A percentile compares a stretch with the other conserved stretches of the same genome.
These are phyloP conservation scores for Drosophila virilis DNA, from an alignment of 1,140 invertebrate genomes.

Conservation along the genomic window DNA sequence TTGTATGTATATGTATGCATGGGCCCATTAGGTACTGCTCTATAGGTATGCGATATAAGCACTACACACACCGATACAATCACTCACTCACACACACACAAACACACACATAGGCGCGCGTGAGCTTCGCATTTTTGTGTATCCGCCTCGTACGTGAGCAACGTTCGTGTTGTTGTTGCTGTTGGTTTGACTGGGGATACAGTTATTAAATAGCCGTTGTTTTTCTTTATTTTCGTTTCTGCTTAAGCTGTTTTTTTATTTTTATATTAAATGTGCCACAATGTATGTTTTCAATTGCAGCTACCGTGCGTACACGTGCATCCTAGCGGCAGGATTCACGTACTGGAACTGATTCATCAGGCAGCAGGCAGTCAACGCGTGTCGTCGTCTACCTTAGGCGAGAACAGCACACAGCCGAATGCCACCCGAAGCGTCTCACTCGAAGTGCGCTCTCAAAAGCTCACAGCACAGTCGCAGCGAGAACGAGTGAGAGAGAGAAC, in stretches of 20 bases:
- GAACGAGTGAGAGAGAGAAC: background rate
- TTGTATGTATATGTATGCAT: constrained; percentile 57
- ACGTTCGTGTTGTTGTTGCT: constrained; percentile 48
- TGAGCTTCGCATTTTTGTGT: constrained; percentile 63
- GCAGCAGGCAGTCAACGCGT: constrained; percentile 19
- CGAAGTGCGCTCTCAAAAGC: background rate
- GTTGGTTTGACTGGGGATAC: constrained; percentile 59
- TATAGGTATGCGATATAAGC: constrained; percentile 61
- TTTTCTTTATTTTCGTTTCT: constrained; percentile 36
- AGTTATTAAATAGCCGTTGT: constrained; percentile 76
- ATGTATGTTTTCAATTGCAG: constrained; percentile 47
- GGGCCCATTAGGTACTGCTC: constrained; percentile 71
- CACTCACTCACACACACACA: constrained; percentile 24
- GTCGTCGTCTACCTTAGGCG: constrained; percentile 14
- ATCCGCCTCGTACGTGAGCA: constrained; percentile 63
- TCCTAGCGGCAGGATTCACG: constrained; percentile 76
- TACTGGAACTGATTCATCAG: constrained; percentile 74
- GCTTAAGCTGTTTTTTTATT: constrained; percentile 40
- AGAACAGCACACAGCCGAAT: constrained; percentile 32
- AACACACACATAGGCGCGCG: constrained; percentile 18
- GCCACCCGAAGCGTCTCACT: constrained; percentile 11
- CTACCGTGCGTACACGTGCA: constrained; percentile 57
- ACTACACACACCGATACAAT: constrained; percentile 37
- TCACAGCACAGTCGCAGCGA: background rate
- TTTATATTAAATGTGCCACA: constrained; percentile 79